Evolutionary conservation across 2,888 invertebrate genomes (phyloP).

Genomic region (Hedya salicella): DNA sequence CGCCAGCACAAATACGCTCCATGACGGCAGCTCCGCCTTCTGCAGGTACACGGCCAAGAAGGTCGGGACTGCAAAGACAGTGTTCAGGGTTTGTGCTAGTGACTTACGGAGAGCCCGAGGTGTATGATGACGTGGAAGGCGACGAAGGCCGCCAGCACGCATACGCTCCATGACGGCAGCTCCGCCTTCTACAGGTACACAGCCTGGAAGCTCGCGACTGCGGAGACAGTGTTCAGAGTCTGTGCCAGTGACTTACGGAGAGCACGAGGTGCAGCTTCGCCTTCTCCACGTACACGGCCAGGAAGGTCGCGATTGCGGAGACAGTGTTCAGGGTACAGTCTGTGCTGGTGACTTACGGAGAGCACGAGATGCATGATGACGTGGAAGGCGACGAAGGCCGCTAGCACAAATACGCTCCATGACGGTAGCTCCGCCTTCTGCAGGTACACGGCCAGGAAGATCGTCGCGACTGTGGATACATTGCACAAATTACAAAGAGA

Average conservation of each 20-base stretch:
- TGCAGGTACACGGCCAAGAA: constrained; percentile 95
- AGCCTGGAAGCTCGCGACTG: constrained; percentile 97
- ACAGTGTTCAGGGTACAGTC: too few relatives aligned
- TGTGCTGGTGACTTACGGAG: constrained; percentile 93
- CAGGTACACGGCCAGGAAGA: constrained; percentile 96
- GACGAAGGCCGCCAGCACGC: constrained; percentile 95
- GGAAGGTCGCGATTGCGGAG: constrained; percentile 97
- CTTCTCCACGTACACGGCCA: constrained; percentile 93
- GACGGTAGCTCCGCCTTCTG: constrained; percentile 93
- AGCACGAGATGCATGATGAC: constrained; percentile 93
- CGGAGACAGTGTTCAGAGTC: constrained; percentile 53
- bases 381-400: constrained; percentile 95
- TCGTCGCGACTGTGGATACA: constrained; percentile 91
- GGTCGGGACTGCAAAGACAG: constrained; percentile 95
- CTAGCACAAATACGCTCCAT: constrained; percentile 95
- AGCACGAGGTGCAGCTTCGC: constrained; percentile 94
- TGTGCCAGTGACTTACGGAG: constrained; percentile 93
- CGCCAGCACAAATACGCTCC: constrained; percentile 95
- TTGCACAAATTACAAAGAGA: too few relatives aligned
- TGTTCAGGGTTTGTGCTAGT: too few relatives aligned
- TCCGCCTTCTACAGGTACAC: constrained; percentile 94
- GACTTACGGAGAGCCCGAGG: constrained; percentile 92
- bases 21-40: constrained; percentile 94
- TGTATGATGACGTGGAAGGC: constrained; percentile 95
- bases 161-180: constrained; percentile 94